These are phyloP conservation scores for Caenorhabditis sp. DNA, from an alignment of 2,888 invertebrate species.

Conservation along the genomic window DNA sequence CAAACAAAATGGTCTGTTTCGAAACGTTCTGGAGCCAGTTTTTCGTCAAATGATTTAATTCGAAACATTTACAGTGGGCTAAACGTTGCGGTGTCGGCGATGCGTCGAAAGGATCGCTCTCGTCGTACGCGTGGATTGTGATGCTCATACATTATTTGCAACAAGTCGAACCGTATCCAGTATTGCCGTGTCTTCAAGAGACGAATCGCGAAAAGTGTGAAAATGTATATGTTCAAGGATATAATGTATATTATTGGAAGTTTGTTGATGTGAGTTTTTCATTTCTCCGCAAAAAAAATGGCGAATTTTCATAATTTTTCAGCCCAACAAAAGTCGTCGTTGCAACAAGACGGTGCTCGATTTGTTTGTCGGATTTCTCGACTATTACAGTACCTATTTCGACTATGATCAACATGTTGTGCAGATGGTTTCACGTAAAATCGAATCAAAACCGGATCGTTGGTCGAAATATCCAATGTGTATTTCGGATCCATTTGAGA, in stretches of 20 bases:
- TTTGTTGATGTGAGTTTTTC: conserved; percentile 38
- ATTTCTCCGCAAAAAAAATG: no score
- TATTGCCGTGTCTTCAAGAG: conserved; percentile 77
- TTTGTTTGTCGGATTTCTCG: conserved; percentile 69
- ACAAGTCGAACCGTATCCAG: conserved; percentile 72
- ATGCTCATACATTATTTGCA: conserved; percentile 77
- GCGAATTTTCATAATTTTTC: no score
- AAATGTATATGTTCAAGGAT: conserved; percentile 40
- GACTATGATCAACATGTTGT: conserved; percentile 38
- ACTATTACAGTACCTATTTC: conserved; percentile 74
- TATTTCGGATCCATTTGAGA: conserved; percentile 78
- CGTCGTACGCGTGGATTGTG: conserved; percentile 77
- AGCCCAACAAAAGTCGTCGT: conserved; percentile 17
- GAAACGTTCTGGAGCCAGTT: no score
- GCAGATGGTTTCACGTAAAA: conserved; percentile 33
- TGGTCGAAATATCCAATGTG: conserved; percentile 74
- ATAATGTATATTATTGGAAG: conserved; percentile 52
- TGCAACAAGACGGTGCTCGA: conserved; percentile 38
- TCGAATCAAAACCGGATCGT: conserved; percentile 73
- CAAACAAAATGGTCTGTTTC: no score
- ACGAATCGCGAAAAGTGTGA: conserved; percentile 66
- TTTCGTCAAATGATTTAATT: background rate
- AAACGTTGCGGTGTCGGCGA: conserved; percentile 72
- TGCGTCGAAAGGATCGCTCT: conserved; percentile 76
- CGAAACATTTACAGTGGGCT: conserved; percentile 37